Conservation (phyloP, 2,797 vertebrate genomes). For the Sphenodon punctatus region DNA sequence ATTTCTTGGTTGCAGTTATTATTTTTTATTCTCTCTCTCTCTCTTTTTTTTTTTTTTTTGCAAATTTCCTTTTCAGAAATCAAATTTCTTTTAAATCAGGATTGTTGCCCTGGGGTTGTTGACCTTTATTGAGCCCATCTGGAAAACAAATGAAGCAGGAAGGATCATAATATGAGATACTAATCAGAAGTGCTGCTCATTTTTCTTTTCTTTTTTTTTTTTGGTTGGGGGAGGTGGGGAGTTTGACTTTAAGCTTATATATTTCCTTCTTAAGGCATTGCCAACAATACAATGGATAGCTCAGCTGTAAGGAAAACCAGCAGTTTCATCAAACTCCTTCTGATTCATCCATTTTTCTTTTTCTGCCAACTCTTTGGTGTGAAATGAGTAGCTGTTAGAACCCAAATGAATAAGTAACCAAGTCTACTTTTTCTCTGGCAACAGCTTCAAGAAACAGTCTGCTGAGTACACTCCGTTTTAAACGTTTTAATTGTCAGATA, state of each 20-base stretch:
- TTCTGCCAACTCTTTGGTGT: not conserved
- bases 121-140: constrained; percentile 75
- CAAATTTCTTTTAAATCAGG: constrained; percentile 70
- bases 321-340: not conserved
- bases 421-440: too few species aligned
- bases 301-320: constrained; percentile 15
- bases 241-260: constrained; percentile 49
- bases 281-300: constrained; percentile 36
- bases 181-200: constrained; percentile 63
- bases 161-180: constrained; percentile 73
- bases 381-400: too few species aligned
- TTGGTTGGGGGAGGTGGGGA: too few species aligned
- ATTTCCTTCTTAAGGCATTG: constrained; percentile 56
- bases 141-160: constrained; percentile 77
- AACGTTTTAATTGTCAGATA: too few species aligned
- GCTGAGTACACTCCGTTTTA: too few species aligned
- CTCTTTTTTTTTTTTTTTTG: constrained; percentile 49
- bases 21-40: too few species aligned
- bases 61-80: constrained; percentile 72
- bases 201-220: too few species aligned
- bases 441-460: too few species aligned
- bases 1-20: constrained; percentile 68
- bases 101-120: constrained; percentile 64
- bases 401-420: too few species aligned
- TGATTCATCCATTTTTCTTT: not conserved